Evolutionary conservation across 2,888 invertebrate species (phyloP).

Genomic region (Parnassius mnemosyne): DNA sequence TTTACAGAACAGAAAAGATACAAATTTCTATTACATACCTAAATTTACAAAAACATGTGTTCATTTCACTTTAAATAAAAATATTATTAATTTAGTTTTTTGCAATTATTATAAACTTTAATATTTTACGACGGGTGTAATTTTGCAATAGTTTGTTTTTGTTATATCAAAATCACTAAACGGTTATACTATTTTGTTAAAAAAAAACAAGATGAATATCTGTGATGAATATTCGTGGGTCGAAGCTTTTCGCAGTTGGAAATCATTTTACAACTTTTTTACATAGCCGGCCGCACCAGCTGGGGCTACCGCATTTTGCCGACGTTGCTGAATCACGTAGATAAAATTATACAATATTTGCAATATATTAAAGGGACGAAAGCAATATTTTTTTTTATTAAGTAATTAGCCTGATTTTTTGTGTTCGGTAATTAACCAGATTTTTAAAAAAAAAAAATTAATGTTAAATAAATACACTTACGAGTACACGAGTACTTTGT

Average conservation of each 20-base stretch:
- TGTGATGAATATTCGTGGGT: background rate
- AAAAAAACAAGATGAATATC: conserved; percentile 9
- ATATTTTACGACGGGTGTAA: background rate
- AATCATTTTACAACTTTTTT: conserved; percentile 12
- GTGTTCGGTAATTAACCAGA: too few species aligned
- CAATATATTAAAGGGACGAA: background rate
- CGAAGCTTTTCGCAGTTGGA: conserved; percentile 1
- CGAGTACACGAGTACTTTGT: too few species aligned
- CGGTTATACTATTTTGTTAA: background rate
- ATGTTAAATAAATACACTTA: too few species aligned
- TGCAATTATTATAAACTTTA: too few species aligned
- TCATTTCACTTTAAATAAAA: too few species aligned
- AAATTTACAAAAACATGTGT: too few species aligned
- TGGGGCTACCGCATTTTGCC: background rate
- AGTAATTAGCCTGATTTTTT: background rate
- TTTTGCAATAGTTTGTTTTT: background rate
- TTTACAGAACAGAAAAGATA: too few species aligned
- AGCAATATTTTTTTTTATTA: too few species aligned
- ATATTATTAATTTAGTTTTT: too few species aligned
- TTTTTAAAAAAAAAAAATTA: too few species aligned
- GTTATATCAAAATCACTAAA: background rate
- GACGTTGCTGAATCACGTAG: conserved; percentile 10
- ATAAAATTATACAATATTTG: background rate
- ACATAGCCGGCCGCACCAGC: background rate
- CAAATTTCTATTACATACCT: too few species aligned